Evolutionary conservation across 2,888 invertebrate species (phyloP), one percentile per base, ranked within the genome.

Genomic region (Sisyra terminalis): DNA sequence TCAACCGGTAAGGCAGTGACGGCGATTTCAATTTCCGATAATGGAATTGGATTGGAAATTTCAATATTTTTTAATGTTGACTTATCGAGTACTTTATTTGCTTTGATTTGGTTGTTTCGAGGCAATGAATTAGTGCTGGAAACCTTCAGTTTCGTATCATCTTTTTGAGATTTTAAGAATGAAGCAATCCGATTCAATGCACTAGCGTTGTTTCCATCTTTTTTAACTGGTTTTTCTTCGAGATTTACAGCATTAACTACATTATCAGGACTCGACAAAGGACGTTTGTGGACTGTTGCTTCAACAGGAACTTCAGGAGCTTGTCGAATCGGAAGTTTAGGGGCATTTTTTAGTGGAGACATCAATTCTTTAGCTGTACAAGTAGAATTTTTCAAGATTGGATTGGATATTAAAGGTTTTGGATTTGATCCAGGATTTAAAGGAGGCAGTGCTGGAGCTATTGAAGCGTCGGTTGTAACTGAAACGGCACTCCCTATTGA

Each of bases 21-120:
- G 0, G 75, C 64, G 2, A 77, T 55, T 37, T 75, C 75, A 8
- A 78, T 78, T 39, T 74, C 70, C 44, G 70, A 71, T 54, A 82
- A 80, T 1, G 78, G 73, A 50, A 90, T 86, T 0, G 89, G 89
- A 52, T 78, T 73, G 0, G 89, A 89, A 52, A 90, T 89, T 57
- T 86, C 80, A 40, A 88, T 63, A 44, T 74, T 79, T 40, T 84
- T 70, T 41, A 89, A 55, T 0, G 77, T 68, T 10, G 76, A 78
- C 53, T 81, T 78, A 53, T 87, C 82, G 0, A 77, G 64, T 1
- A 69, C 65, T 50, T 83, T 82, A 42, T 70, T 69, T 7, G 74
- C 66, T 58, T 76, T 80, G 0, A 71, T 53, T 46, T 65, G 69
- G 2, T 67, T 66, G 39, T 66, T 68, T 48, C 73, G 70, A 1